These are phyloP conservation scores for Drosophila biarmipes DNA, from an alignment of 1,140 invertebrate genomes.

Conservation along the genomic window DNA sequence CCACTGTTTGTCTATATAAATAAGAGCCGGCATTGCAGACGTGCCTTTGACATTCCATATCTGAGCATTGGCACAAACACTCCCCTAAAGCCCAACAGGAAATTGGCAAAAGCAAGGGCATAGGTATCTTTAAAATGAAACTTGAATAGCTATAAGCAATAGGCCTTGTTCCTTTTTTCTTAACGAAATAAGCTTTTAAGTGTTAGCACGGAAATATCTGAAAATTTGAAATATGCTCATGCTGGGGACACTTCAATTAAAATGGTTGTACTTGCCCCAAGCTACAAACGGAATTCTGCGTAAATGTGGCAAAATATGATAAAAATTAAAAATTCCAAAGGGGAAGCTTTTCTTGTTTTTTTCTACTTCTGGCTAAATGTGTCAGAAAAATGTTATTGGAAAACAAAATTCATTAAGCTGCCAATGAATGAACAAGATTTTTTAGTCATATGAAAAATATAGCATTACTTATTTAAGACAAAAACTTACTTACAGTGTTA, in stretches of 20 bases:
- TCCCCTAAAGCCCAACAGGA: slow-evolving; percentile 31
- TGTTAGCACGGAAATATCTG: neutral
- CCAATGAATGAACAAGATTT: too few species aligned
- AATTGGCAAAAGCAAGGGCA: slow-evolving; percentile 32
- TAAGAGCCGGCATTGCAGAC: slow-evolving; percentile 63
- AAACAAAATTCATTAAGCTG: neutral
- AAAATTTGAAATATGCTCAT: neutral
- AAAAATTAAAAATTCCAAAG: slow-evolving; percentile 1
- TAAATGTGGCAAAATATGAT: slow-evolving; percentile 7
- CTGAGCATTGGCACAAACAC: slow-evolving; percentile 22
- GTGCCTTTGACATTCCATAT: slow-evolving; percentile 78
- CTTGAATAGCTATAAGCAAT: neutral
- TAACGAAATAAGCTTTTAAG: neutral
- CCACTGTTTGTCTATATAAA: slow-evolving; percentile 69
- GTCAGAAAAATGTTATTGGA: neutral
- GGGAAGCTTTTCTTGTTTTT: neutral
- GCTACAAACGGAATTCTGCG: neutral
- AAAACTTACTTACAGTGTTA: too few species aligned
- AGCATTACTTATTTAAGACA: too few species aligned
- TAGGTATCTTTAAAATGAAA: slow-evolving; percentile 20
- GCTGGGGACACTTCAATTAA: slow-evolving; percentile 31
- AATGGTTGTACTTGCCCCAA: neutral
- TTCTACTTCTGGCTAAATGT: neutral
- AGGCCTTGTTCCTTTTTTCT: neutral
- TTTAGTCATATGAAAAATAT: too few species aligned